Evolutionary conservation across 2,797 vertebrate species (phyloP).

Genomic region (Oreortyx pictus): DNA sequence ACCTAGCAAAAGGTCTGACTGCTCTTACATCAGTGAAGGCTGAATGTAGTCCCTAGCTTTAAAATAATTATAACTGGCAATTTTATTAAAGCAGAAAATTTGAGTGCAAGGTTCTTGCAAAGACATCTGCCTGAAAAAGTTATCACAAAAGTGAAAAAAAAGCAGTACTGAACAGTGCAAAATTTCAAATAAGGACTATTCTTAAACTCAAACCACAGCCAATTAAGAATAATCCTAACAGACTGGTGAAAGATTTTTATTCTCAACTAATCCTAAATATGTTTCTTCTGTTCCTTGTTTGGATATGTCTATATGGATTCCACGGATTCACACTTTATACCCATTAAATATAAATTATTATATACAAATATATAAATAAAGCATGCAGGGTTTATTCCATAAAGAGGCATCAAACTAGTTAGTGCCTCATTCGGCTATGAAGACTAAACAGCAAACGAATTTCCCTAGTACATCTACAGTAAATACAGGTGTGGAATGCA

Average conservation of each 20-base stretch:
- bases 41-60: background rate
- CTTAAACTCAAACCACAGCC: background rate
- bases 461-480: background rate
- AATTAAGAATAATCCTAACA: slow-evolving; percentile 15
- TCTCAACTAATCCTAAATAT: background rate
- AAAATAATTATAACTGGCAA: background rate
- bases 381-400: background rate
- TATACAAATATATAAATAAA: no score
- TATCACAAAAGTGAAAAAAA: background rate
- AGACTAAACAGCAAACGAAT: background rate
- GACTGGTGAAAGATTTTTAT: background rate
- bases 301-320: background rate
- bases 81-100: background rate
- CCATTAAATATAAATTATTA: background rate
- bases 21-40: background rate
- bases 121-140: background rate
- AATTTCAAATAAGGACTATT: background rate
- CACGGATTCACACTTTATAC: background rate
- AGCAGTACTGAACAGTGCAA: background rate
- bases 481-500: background rate
- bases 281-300: background rate
- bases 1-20: background rate
- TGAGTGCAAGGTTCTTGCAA: background rate
- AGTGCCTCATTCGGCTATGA: background rate
- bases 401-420: background rate